Evolutionary conservation across 2,113 vertebrate genomes (phyloP).

Genomic region (Rallus limicola): DNA sequence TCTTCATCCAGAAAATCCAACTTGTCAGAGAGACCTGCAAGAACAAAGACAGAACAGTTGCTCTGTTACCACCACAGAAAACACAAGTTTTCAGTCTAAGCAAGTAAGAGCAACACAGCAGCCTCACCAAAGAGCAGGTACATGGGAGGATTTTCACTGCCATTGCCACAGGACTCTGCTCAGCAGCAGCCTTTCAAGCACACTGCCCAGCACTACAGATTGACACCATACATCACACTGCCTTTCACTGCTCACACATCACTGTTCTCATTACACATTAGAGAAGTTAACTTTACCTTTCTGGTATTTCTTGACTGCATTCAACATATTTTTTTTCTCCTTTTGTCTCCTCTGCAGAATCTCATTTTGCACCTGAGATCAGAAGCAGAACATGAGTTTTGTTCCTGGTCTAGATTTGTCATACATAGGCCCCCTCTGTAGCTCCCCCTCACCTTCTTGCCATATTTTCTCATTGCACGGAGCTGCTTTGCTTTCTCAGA

Average conservation of each 20-base stretch:
- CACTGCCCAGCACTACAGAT: background rate
- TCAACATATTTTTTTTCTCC: constrained; percentile 93
- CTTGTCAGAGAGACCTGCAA: constrained; percentile 93
- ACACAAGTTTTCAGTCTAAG: background rate
- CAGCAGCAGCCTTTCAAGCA: background rate
- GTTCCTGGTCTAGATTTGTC: background rate
- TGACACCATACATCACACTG: background rate
- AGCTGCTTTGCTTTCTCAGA: constrained; percentile 96
- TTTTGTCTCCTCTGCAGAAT: constrained; percentile 94
- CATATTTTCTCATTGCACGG: constrained; percentile 92
- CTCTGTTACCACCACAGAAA: background rate
- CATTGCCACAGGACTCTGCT: background rate
- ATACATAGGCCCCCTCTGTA: background rate
- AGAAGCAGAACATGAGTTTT: background rate
- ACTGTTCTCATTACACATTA: background rate
- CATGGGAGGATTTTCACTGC: background rate
- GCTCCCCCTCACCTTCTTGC: constrained; percentile 89
- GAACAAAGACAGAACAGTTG: background rate
- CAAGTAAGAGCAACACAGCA: background rate
- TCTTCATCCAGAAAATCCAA: constrained; percentile 96
- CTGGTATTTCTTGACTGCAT: constrained; percentile 94
- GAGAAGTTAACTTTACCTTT: constrained; percentile 81
- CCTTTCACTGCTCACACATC: background rate
- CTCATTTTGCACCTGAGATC: constrained; percentile 89
- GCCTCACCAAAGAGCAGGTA: background rate